Evolutionary conservation across 2,113 vertebrate genomes (phyloP).

Genomic region (Eolophus roseicapilla): DNA sequence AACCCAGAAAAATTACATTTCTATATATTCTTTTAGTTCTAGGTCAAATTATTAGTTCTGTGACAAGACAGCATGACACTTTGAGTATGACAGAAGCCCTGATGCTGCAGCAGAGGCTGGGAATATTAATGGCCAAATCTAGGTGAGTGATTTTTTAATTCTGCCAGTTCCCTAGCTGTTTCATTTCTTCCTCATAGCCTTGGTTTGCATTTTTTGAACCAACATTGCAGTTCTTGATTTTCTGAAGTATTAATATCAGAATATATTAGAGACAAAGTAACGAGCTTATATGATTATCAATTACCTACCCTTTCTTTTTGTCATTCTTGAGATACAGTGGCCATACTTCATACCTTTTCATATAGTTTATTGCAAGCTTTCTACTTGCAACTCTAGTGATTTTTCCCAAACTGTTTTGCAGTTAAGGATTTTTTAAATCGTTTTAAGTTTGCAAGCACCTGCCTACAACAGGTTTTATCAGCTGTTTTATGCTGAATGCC

Average conservation of each 20-base stretch:
- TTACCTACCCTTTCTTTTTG: neutral
- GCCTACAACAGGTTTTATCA: neutral
- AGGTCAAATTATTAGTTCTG: constrained; percentile 66
- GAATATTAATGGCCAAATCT: constrained; percentile 88
- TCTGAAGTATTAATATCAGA: neutral
- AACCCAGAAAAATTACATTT: neutral
- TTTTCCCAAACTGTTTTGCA: neutral
- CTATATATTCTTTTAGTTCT: constrained; percentile 33
- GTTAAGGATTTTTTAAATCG: neutral
- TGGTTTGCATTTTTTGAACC: neutral
- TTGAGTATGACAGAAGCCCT: constrained; percentile 81
- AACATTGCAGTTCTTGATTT: neutral
- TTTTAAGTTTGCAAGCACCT: neutral
- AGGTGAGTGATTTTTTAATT: constrained; percentile 76
- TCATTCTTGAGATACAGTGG: neutral
- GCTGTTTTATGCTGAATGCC: neutral
- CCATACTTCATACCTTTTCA: neutral
- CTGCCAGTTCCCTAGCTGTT: neutral
- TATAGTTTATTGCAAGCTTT: neutral
- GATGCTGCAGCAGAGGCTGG: constrained; percentile 85
- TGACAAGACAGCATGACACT: constrained; percentile 71
- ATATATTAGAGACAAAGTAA: neutral
- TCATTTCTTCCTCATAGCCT: neutral
- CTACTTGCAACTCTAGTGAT: neutral
- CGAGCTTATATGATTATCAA: neutral